Evolutionary conservation across 1,140 invertebrate genomes (phyloP).

Genomic region (Heliconius eleuchia): DNA sequence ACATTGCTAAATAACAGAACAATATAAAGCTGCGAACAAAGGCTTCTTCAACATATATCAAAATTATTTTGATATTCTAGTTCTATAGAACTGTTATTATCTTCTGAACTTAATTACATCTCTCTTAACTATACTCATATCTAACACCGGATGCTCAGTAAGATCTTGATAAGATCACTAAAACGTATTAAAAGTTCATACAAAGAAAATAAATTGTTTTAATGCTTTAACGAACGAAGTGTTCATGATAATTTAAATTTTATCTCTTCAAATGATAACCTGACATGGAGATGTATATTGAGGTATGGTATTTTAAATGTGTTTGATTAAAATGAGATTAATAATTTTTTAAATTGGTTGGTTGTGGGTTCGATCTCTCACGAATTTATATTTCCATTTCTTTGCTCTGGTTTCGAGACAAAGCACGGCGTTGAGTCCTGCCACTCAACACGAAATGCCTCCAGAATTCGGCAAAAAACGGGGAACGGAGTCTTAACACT

Average conservation of each 20-base stretch:
- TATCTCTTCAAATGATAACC: background rate
- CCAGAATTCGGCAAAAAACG: too few species aligned
- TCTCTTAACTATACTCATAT: background rate
- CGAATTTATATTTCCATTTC: too few species aligned
- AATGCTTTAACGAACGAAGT: background rate
- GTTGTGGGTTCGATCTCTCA: too few species aligned
- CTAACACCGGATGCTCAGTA: slow-evolving; percentile 3
- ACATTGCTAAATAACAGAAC: too few species aligned
- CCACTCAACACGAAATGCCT: too few species aligned
- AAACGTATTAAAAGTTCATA: background rate
- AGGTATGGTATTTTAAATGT: too few species aligned
- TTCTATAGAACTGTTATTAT: background rate
- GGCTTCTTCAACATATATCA: background rate
- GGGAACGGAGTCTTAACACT: too few species aligned
- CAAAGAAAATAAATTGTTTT: background rate
- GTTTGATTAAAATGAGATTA: too few species aligned
- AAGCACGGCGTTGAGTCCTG: too few species aligned
- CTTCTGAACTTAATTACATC: background rate
- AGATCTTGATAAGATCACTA: background rate
- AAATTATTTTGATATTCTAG: background rate
- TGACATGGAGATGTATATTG: background rate
- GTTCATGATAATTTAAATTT: background rate
- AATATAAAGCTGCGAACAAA: background rate
- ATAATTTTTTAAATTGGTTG: too few species aligned
- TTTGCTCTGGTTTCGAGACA: too few species aligned